These are phyloP conservation scores for Trogon melanurus DNA, from an alignment of 2,113 vertebrate genomes.

Conservation along the genomic window DNA sequence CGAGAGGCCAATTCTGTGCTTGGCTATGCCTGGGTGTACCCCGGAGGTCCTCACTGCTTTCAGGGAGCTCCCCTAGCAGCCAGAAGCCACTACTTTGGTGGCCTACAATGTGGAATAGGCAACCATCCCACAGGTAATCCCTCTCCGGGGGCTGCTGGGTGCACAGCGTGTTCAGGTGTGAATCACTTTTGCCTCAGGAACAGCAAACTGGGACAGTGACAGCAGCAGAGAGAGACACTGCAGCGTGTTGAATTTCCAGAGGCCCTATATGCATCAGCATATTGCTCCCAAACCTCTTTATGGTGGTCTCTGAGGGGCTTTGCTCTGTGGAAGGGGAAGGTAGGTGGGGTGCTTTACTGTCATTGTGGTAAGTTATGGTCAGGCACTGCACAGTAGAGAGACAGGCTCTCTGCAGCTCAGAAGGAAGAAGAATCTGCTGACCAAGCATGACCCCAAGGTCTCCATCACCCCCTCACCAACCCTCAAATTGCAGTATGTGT, in stretches of 20 bases:
- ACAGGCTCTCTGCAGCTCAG: neutral
- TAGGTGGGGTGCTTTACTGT: rapidly evolving
- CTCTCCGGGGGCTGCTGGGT: neutral
- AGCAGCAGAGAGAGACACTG: neutral
- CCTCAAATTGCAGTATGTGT: rapidly evolving
- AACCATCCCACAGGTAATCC: neutral
- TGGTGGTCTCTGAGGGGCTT: neutral
- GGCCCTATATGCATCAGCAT: neutral
- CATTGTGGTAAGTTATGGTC: rapidly evolving
- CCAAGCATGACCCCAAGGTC: neutral
- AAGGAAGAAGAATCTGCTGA: neutral
- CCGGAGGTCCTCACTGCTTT: neutral
- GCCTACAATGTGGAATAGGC: neutral
- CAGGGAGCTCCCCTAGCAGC: neutral
- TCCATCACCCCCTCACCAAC: rapidly evolving
- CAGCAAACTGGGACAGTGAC: neutral
- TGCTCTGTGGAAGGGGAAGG: neutral
- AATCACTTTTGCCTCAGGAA: neutral
- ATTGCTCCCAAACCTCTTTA: neutral
- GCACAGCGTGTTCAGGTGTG: neutral
- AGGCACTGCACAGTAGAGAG: neutral
- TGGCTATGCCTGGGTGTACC: neutral
- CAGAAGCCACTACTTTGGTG: neutral
- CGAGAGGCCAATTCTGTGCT: neutral
- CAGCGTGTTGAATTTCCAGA: neutral